Conservation (phyloP, 2,113 vertebrate species). For the Lepus americanus region DNA sequence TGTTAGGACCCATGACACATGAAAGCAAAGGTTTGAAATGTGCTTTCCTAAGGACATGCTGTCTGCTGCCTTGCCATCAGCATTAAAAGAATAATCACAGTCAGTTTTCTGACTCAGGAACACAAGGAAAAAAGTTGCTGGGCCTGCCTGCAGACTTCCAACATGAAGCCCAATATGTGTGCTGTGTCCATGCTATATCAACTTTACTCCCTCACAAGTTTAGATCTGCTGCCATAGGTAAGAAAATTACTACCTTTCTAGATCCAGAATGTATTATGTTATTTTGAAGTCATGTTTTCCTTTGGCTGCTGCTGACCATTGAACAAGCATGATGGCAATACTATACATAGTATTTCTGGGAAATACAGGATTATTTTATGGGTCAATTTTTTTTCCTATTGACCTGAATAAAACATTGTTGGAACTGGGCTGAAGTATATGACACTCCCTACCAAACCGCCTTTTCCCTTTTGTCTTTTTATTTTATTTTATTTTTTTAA, state of each 20-base stretch:
- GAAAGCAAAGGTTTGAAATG: neutral
- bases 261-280: neutral
- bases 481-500: no score
- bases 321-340: neutral
- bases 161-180: neutral
- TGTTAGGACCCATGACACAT: neutral
- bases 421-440: neutral
- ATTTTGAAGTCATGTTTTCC: neutral
- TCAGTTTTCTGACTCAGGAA: neutral
- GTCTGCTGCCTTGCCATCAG: neutral
- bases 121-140: neutral
- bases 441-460: neutral
- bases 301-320: neutral
- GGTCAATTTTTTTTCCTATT: fast-evolving
- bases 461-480: neutral
- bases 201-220: neutral
- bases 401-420: neutral
- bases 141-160: neutral
- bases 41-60: neutral
- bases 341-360: neutral
- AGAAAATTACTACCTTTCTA: neutral
- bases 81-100: neutral
- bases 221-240: fast-evolving
- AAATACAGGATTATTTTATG: neutral
- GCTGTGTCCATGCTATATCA: neutral